These are phyloP conservation scores for Hapalemur alaotrensis DNA, from an alignment of 2,797 vertebrate species.

Conservation along the genomic window DNA sequence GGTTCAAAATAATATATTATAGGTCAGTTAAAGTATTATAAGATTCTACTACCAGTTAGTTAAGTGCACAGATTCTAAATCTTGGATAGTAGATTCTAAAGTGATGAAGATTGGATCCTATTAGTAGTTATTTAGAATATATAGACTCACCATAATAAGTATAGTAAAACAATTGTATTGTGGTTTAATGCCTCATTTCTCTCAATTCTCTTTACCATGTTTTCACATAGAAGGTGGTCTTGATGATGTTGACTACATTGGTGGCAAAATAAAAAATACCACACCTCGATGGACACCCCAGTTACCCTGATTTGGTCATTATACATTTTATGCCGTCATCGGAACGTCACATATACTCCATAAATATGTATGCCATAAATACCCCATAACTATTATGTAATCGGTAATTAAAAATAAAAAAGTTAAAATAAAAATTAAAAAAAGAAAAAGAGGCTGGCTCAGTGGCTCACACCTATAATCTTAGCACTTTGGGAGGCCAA, in stretches of 20 bases:
- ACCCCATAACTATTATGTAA: too few relatives aligned
- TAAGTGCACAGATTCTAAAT: neutral
- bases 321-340: too few relatives aligned
- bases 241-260: neutral
- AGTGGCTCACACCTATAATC: too few relatives aligned
- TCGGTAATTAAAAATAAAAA: too few relatives aligned
- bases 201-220: neutral
- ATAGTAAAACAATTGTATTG: neutral
- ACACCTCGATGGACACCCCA: neutral
- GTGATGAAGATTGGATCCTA: neutral
- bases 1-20: neutral
- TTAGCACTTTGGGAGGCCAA: too few relatives aligned
- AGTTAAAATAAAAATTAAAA: too few relatives aligned
- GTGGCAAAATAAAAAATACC: conserved; percentile 33
- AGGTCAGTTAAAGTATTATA: neutral
- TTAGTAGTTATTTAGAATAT: conserved; percentile 15
- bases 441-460: too few relatives aligned
- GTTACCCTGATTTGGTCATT: too few relatives aligned
- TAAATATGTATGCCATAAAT: too few relatives aligned
- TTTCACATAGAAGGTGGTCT: conserved; percentile 32
- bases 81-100: conserved; percentile 10
- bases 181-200: neutral
- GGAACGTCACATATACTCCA: too few relatives aligned
- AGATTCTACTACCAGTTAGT: neutral
- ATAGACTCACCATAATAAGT: neutral